These are phyloP conservation scores for Artibeus jamaicensis DNA, from an alignment of 2,797 vertebrate species.

Conservation along the genomic window DNA sequence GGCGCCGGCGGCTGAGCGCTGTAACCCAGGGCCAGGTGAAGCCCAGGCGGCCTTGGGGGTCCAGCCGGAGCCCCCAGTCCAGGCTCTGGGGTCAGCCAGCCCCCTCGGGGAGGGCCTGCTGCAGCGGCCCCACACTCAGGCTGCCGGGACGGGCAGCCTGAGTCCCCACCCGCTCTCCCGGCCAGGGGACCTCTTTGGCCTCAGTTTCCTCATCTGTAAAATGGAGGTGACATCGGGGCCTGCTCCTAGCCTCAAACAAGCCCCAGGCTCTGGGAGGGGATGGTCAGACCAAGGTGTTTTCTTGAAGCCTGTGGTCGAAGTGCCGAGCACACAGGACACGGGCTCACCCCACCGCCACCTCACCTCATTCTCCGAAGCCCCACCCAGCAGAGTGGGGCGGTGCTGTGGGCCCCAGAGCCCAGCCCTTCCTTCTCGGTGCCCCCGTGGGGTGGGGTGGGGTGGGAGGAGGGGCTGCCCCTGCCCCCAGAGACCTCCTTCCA, in stretches of 20 bases:
- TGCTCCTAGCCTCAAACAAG: rapidly evolving
- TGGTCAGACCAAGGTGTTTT: not conserved
- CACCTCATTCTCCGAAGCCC: rapidly evolving
- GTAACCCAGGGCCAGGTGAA: not conserved
- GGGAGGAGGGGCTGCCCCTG: not conserved
- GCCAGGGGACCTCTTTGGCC: not conserved
- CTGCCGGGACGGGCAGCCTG: not conserved
- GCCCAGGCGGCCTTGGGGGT: not conserved
- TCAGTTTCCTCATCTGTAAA: not conserved
- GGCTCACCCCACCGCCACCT: not conserved
- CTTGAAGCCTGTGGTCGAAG: not conserved
- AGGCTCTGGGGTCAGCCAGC: not conserved
- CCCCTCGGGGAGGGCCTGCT: not conserved
- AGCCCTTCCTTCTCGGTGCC: not conserved
- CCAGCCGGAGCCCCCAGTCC: not conserved
- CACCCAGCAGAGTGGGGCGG: not conserved
- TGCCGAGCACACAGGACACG: rapidly evolving
- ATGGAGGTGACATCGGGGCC: rapidly evolving
- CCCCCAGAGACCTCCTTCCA: not conserved
- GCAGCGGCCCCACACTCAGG: not conserved
- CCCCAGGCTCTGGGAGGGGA: not conserved
- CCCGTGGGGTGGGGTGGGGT: rapidly evolving
- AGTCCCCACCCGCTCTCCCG: not conserved
- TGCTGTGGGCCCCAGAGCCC: not conserved
- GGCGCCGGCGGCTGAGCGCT: rapidly evolving